phyloP scores from a whole-genome alignment of 2,888 invertebrate species.

The Meghimatium bilineatum region DNA sequence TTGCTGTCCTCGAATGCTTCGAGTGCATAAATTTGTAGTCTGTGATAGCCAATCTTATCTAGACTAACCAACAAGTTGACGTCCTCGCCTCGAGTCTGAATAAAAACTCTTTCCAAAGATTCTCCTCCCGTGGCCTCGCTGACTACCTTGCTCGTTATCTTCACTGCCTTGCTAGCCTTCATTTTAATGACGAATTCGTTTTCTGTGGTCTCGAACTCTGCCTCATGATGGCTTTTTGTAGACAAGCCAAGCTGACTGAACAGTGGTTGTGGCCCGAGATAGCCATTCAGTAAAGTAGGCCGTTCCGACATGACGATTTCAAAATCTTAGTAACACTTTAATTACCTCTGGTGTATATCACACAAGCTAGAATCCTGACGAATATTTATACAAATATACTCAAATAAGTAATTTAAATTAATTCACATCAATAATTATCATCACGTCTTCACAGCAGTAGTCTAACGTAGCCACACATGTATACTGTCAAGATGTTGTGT shows the following conservation, averaged over 20 bases:
- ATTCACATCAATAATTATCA: background rate
- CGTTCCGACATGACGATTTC: slow-evolving; percentile 27
- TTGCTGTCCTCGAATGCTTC: slow-evolving; percentile 72
- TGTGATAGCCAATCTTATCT: slow-evolving; percentile 73
- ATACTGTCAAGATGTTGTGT: background rate
- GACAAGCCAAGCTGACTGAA: slow-evolving; percentile 72
- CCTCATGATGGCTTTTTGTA: slow-evolving; percentile 71
- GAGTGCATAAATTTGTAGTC: slow-evolving; percentile 75
- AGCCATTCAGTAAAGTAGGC: slow-evolving; percentile 60
- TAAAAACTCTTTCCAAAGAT: slow-evolving; percentile 72
- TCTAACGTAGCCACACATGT: background rate
- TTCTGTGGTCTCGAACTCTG: slow-evolving; percentile 70
- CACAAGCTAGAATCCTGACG: background rate
- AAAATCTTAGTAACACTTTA: background rate
- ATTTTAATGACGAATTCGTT: slow-evolving; percentile 70
- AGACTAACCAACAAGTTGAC: slow-evolving; percentile 69
- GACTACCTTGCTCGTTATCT: slow-evolving; percentile 76
- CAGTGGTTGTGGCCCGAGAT: slow-evolving; percentile 74
- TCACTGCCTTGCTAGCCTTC: slow-evolving; percentile 65
- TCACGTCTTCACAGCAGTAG: background rate
- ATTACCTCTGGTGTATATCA: background rate
- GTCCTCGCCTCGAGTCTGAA: slow-evolving; percentile 67
- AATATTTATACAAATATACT: background rate
- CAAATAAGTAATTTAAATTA: background rate
- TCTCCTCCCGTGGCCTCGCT: slow-evolving; percentile 68